Evolutionary conservation across 2,888 invertebrate species (phyloP).

Genomic region (Cactoblastis cactorum): DNA sequence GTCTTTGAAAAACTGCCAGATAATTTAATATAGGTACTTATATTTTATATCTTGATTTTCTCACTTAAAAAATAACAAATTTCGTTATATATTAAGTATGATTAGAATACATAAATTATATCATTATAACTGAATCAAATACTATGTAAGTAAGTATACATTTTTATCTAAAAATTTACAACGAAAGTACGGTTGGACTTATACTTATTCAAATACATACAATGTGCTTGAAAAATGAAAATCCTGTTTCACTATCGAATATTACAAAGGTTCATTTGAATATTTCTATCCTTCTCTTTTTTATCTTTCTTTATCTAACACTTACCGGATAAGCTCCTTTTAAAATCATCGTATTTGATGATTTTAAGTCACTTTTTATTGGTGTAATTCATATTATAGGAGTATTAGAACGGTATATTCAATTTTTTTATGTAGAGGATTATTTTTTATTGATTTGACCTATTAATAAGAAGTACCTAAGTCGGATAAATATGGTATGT

Average conservation of each 20-base stretch:
- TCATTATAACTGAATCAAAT: no score
- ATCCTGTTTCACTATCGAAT: not conserved
- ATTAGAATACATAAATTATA: no score
- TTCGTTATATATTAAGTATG: no score
- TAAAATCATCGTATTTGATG: conserved; percentile 9
- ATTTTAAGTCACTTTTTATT: conserved; percentile 10
- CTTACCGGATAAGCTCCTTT: not conserved
- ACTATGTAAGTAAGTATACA: no score
- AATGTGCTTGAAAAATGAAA: not conserved
- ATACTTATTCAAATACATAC: not conserved
- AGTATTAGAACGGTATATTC: not conserved
- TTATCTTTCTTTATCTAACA: not conserved
- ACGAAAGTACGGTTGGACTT: no score
- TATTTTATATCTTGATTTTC: no score
- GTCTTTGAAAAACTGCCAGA: no score
- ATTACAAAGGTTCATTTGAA: conserved; percentile 10
- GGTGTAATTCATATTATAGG: not conserved
- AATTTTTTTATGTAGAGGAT: not conserved
- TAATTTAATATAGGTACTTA: no score
- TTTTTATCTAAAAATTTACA: no score
- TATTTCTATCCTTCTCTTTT: conserved; percentile 5
- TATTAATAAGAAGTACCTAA: not conserved
- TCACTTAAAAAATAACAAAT: no score
- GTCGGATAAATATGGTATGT: not conserved
- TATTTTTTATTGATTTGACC: not conserved